A percentile compares a stretch with the other conserved stretches of the same genome.
Evolutionary conservation across 2,888 invertebrate genomes (phyloP).

Genomic region (Diachrysia chrysitis): DNA sequence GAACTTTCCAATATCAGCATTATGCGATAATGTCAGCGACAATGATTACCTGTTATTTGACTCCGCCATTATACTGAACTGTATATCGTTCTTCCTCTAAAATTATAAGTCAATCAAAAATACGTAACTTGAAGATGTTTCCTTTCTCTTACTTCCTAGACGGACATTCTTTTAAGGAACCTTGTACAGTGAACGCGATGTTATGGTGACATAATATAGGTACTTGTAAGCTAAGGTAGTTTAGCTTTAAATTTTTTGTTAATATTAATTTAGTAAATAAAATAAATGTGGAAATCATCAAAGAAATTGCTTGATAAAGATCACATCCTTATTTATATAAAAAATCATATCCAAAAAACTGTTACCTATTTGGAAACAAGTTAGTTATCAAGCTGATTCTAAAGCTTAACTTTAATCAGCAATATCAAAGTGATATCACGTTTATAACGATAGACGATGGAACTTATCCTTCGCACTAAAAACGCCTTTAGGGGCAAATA

Average conservation of each 20-base stretch:
- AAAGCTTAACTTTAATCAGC: not conserved
- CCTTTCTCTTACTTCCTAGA: slow-evolving; percentile 67
- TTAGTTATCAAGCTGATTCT: no score
- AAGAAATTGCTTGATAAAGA: no score
- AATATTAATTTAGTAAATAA: no score
- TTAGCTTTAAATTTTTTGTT: no score
- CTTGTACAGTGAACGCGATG: slow-evolving; percentile 46
- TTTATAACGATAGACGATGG: not conserved
- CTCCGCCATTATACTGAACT: slow-evolving; percentile 11
- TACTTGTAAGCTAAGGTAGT: no score
- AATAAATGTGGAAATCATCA: no score
- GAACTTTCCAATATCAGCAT: slow-evolving; percentile 34
- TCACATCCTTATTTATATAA: no score
- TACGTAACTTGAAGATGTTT: slow-evolving; percentile 63
- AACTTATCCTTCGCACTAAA: slow-evolving; percentile 5
- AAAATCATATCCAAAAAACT: no score
- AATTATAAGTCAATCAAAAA: slow-evolving; percentile 46
- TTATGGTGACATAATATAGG: not conserved
- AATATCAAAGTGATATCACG: not conserved
- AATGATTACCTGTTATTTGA: slow-evolving; percentile 46
- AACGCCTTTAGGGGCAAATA: slow-evolving; percentile 13
- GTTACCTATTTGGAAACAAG: no score
- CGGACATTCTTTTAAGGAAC: slow-evolving; percentile 55
- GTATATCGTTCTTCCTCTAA: slow-evolving; percentile 33
- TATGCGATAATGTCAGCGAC: slow-evolving; percentile 6